These are phyloP conservation scores for Hoplodrina ambigua DNA, from an alignment of 2,888 invertebrate species.

Conservation along the genomic window DNA sequence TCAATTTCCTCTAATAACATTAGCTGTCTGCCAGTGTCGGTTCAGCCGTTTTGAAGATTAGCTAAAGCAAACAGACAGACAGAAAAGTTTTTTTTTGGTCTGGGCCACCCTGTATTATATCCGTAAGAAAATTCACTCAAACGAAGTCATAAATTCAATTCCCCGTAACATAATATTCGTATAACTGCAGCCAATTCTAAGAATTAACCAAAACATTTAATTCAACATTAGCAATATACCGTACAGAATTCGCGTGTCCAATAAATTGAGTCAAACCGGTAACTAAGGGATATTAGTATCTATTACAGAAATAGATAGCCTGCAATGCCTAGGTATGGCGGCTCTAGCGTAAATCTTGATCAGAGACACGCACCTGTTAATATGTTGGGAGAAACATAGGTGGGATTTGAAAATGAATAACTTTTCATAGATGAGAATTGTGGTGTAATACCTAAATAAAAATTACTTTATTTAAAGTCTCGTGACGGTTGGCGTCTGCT, in stretches of 20 bases:
- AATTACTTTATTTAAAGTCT: too few relatives aligned
- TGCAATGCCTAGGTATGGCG: conserved; percentile 30
- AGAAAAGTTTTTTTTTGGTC: too few relatives aligned
- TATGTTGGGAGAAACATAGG: conserved; percentile 32
- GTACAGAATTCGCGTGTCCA: conserved; percentile 60
- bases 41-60: too few relatives aligned
- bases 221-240: conserved; percentile 45
- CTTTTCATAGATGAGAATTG: not conserved
- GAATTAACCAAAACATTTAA: conserved; percentile 41
- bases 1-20: too few relatives aligned
- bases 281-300: conserved; percentile 57
- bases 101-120: too few relatives aligned
- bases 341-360: conserved; percentile 55
- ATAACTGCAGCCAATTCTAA: not conserved
- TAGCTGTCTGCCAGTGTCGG: too few relatives aligned
- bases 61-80: too few relatives aligned
- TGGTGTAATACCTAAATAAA: too few relatives aligned
- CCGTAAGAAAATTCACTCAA: too few relatives aligned
- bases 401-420: conserved; percentile 17
- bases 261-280: conserved; percentile 55
- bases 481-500: too few relatives aligned
- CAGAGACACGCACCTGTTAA: conserved; percentile 57
- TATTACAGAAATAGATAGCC: conserved; percentile 59
- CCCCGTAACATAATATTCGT: not conserved
- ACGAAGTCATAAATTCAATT: not conserved